phyloP scores from a whole-genome alignment of 2,113 vertebrate species.

The Anoplopoma fimbria region DNA sequence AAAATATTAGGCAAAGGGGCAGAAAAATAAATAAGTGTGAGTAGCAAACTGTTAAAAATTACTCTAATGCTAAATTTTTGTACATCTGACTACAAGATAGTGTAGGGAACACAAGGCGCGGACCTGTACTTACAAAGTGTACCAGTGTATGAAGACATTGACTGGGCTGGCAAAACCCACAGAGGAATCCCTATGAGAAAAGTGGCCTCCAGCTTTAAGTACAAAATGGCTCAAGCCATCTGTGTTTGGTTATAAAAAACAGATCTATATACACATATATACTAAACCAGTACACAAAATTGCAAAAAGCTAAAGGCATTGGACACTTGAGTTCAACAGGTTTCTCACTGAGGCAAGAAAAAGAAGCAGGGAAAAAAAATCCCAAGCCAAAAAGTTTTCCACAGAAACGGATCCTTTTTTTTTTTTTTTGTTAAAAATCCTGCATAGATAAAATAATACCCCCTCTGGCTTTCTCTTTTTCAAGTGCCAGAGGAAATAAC shows the following conservation, averaged over 20 bases:
- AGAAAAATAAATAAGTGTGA: slow-evolving; percentile 79
- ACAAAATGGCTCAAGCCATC: slow-evolving; percentile 79
- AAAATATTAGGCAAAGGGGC: slow-evolving; percentile 62
- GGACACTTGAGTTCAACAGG: slow-evolving; percentile 75
- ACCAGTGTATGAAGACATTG: slow-evolving; percentile 84
- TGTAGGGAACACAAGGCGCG: slow-evolving; percentile 66
- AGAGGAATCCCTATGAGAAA: slow-evolving; percentile 76
- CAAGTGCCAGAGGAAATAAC: slow-evolving; percentile 78
- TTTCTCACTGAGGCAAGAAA: slow-evolving; percentile 66
- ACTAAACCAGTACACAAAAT: slow-evolving; percentile 78
- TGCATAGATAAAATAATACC: slow-evolving; percentile 84
- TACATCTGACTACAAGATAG: slow-evolving; percentile 70
- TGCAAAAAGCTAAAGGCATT: slow-evolving; percentile 81
- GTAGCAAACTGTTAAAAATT: slow-evolving; percentile 74
- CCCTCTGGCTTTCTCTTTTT: slow-evolving; percentile 62
- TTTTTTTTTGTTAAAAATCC: slow-evolving; percentile 71
- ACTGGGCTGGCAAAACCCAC: slow-evolving; percentile 68
- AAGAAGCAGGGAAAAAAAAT: slow-evolving; percentile 33
- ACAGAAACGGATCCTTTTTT: slow-evolving; percentile 42
- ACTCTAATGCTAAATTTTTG: slow-evolving; percentile 65
- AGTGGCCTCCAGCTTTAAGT: slow-evolving; percentile 80
- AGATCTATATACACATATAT: slow-evolving; percentile 67
- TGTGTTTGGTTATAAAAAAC: slow-evolving; percentile 76
- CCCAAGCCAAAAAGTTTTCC: slow-evolving; percentile 45
- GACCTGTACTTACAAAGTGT: slow-evolving; percentile 78